Evolutionary conservation across 2,113 vertebrate species (phyloP).

Genomic region (Cavia aperea): DNA sequence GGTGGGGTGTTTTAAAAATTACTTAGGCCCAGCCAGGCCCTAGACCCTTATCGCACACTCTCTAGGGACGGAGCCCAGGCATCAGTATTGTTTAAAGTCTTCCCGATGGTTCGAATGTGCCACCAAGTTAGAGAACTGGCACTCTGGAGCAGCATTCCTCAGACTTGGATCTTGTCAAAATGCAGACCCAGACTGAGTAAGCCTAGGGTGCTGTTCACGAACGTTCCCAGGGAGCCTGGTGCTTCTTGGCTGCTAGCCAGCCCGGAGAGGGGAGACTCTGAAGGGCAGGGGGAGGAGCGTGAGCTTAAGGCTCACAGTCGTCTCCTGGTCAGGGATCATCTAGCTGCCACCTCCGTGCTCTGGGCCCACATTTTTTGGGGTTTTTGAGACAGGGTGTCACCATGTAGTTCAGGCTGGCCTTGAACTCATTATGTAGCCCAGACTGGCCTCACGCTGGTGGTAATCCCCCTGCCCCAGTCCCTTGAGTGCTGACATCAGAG

Average conservation of each 20-base stretch:
- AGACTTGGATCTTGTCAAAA: background rate
- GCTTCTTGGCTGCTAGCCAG: background rate
- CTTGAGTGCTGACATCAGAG: background rate
- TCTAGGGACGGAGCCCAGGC: background rate
- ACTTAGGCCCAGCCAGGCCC: background rate
- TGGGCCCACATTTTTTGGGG: background rate
- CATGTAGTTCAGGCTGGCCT: background rate
- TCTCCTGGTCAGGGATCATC: background rate
- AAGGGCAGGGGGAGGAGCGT: background rate
- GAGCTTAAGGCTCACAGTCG: background rate
- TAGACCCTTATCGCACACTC: background rate
- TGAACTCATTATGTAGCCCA: background rate
- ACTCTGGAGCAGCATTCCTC: background rate
- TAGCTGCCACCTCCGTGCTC: background rate
- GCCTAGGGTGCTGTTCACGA: background rate
- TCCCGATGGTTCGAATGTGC: background rate
- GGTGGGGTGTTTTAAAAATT: background rate
- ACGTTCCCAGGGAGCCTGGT: background rate
- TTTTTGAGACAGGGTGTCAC: background rate
- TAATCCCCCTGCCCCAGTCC: background rate
- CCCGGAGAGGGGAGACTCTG: background rate
- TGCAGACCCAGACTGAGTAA: background rate
- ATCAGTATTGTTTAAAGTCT: background rate
- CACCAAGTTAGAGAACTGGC: background rate
- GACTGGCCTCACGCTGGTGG: background rate